Base-by-base conservation (phyloP, 1,140 invertebrate species). In the Nixonia krombeini region DNA sequence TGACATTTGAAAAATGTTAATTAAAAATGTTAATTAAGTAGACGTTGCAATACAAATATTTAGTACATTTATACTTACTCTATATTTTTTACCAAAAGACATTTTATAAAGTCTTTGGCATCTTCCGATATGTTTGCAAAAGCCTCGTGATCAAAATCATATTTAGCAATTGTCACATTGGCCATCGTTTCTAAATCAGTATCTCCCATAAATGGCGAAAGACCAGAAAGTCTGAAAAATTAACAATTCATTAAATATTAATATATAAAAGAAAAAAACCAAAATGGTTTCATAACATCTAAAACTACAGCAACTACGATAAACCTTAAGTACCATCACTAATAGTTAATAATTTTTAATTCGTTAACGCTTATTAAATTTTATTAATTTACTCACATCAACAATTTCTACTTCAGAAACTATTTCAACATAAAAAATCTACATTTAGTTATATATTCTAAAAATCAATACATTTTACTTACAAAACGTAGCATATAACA, bases 401-500 rank as follows among this genome's bases (percentile, higher is more conserved):
- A n/a, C n/a, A n/a, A n/a, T n/a, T n/a, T n/a, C n/a, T n/a, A n/a
- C n/a, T n/a, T n/a, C n/a, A n/a, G n/a, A n/a, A n/a, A n/a, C n/a
- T n/a, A n/a, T n/a, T n/a, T n/a, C n/a, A n/a, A n/a, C n/a, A n/a
- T n/a, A n/a, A n/a, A n/a, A n/a, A n/a, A n/a, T n/a, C n/a, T n/a
- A n/a, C n/a, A n/a, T n/a, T n/a, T n/a, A n/a, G n/a, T n/a, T n/a
- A n/a, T n/a, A n/a, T n/a, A n/a, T n/a, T n/a, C n/a, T n/a, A n/a
- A n/a, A n/a, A n/a, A n/a, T n/a, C n/a, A n/a, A n/a, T n/a, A n/a
- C n/a, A n/a, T n/a, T n/a, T n/a, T n/a, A 94, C 96, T 97, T 89
- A 99, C 96, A 99, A 86, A 42, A 99, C 96, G 81, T 99, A 99
- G 80, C 94, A 96, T 69, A 99, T 97, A 47, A 99, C 96, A 46